Evolutionary conservation across 1,140 invertebrate species (phyloP), one percentile per base, ranked within the genome.

Genomic region (Chionoecetes opilio): DNA sequence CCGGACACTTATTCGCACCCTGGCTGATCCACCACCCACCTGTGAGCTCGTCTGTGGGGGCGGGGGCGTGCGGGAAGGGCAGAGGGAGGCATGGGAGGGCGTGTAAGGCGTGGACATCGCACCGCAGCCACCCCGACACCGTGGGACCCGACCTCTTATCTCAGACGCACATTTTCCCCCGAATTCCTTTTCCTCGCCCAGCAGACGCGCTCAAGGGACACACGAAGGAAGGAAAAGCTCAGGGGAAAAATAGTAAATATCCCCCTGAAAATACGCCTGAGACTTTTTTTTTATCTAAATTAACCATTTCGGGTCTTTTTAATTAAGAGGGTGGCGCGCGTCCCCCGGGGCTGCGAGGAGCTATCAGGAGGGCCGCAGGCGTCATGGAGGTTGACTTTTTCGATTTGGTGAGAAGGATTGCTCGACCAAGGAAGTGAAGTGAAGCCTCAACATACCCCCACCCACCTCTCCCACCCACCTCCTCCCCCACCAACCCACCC

Each of bases 161-260:
- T n/a, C n/a, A n/a, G 63, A 75, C 63, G 63, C 63, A 75, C 63
- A 75, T 75, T 75, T 75, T 75, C 63, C 63, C 53, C 53, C 53
- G 53, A 63, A 63, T 63, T 63, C 53, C 53, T 63, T 63, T 63
- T 63, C 53, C 53, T 63, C 53, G 53, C 53, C 53, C 9, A 21
- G 8, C 53, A 63, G 53, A 9, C 53, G 5, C 53, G 53, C 53
- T 63, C 53, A 63, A 26, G 53, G 53, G 53, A 63, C 53, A 63
- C 53, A 63, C 53, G 21, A 5, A 14, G 9, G 53, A 63, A 63
- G 53, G 53, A 63, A 63, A 63, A 63, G 53, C 53, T 63, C 53
- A 21, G 17, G 53, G 53, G 53, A 63, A 63, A 63, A 63, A 63
- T 63, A 63, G 53, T 9, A 63, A 63, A 26, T 63, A 63, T 63